phyloP scores from a whole-genome alignment of 2,797 vertebrate species.

The Naso thynnoides region DNA sequence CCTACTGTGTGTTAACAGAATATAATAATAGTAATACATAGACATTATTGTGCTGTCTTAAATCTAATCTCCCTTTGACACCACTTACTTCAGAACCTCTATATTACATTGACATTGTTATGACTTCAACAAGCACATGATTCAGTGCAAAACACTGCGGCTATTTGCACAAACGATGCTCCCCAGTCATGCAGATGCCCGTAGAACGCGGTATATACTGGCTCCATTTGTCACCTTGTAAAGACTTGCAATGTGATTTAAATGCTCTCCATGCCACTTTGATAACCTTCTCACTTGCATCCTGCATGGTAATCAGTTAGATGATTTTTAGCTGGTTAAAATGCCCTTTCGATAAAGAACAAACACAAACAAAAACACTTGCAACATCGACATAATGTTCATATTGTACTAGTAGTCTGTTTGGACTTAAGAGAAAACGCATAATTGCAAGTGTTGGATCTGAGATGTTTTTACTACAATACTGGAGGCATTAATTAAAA shows the following conservation, averaged over 20 bases:
- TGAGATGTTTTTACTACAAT: neutral
- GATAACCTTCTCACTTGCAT: conserved; percentile 38
- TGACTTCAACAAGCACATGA: conserved; percentile 9
- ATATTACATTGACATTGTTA: neutral
- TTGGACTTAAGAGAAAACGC: neutral
- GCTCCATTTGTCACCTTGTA: conserved; percentile 1
- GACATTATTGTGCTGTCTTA: neutral
- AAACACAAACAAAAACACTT: neutral
- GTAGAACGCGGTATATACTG: neutral
- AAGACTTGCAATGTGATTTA: conserved; percentile 5
- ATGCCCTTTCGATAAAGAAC: conserved; percentile 11
- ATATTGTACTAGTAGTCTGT: neutral
- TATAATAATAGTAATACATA: neutral
- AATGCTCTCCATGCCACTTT: conserved; percentile 6
- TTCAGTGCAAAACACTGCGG: conserved; percentile 16
- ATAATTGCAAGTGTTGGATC: neutral
- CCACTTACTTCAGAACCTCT: neutral
- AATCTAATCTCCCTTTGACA: conserved; percentile 8
- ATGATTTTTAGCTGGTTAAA: conserved; percentile 7
- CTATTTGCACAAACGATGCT: neutral
- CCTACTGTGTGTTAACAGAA: neutral
- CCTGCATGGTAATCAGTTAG: conserved; percentile 14
- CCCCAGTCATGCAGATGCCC: neutral
- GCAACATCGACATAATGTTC: neutral
- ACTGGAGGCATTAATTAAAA: neutral